Evolutionary conservation across 2,113 vertebrate genomes (phyloP).

Genomic region (Nycticryphes semicollaris): DNA sequence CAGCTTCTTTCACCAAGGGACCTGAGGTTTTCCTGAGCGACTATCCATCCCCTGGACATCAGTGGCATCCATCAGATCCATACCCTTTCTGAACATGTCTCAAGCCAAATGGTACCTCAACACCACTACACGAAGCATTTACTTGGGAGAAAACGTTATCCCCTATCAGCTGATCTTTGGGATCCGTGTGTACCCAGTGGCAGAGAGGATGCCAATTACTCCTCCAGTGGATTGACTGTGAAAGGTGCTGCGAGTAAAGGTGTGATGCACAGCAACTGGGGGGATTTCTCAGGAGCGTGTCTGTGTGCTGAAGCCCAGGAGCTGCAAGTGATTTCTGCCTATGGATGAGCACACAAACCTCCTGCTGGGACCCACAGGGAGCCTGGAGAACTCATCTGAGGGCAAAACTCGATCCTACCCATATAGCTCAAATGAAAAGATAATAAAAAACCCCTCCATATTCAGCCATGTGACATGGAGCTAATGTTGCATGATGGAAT

Average conservation of each 20-base stretch:
- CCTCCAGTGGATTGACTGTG: background rate
- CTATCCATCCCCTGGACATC: background rate
- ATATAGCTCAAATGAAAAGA: background rate
- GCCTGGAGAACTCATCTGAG: background rate
- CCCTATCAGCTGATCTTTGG: background rate
- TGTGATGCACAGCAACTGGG: background rate
- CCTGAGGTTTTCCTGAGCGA: background rate
- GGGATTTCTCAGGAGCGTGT: background rate
- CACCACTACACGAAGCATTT: background rate
- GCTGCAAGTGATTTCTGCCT: background rate
- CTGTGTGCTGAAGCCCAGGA: background rate
- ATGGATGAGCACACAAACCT: background rate
- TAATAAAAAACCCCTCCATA: background rate
- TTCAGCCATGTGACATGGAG: background rate
- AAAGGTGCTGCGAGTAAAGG: background rate
- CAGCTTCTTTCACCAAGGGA: background rate
- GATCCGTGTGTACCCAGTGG: background rate
- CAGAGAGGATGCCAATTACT: background rate
- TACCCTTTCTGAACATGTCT: background rate
- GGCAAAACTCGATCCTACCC: background rate
- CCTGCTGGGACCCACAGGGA: background rate
- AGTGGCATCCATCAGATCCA: background rate
- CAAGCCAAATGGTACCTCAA: background rate
- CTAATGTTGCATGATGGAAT: conserved; percentile 5
- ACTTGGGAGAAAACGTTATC: background rate